Conservation (phyloP, 2,797 vertebrate genomes). For the Loris lydekkerianus region DNA sequence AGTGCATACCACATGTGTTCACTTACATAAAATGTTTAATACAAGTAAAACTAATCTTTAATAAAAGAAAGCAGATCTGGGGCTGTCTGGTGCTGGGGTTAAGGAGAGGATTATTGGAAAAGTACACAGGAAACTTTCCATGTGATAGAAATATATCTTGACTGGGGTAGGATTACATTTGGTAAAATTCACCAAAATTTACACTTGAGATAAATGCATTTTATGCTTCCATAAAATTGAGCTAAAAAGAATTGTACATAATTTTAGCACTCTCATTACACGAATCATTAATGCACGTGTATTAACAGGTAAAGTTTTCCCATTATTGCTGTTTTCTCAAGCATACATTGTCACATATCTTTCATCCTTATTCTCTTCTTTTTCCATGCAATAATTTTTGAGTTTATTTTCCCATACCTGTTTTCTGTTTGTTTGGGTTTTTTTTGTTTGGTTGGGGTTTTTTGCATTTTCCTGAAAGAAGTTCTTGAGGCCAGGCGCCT, state of each 20-base stretch:
- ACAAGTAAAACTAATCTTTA: neutral
- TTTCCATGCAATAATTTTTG: neutral
- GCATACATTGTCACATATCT: neutral
- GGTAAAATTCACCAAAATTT: neutral
- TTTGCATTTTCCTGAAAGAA: neutral
- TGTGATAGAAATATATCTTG: neutral
- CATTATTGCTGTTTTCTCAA: neutral
- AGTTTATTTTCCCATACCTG: neutral
- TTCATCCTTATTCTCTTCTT: neutral
- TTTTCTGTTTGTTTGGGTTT: fast-evolving
- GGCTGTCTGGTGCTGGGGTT: neutral
- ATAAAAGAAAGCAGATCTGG: neutral
- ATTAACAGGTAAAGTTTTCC: neutral
- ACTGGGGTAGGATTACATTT: neutral
- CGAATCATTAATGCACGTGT: neutral
- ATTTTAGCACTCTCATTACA: neutral
- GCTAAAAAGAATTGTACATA: neutral
- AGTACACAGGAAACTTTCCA: neutral
- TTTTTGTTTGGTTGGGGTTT: too few species aligned
- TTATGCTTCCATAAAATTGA: neutral
- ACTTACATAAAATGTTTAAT: neutral
- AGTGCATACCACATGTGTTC: too few species aligned
- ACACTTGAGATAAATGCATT: neutral
- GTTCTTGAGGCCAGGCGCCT: neutral
- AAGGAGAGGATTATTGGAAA: neutral